phyloP scores from a whole-genome alignment of 2,797 vertebrate species.

The Anabas testudineus region DNA sequence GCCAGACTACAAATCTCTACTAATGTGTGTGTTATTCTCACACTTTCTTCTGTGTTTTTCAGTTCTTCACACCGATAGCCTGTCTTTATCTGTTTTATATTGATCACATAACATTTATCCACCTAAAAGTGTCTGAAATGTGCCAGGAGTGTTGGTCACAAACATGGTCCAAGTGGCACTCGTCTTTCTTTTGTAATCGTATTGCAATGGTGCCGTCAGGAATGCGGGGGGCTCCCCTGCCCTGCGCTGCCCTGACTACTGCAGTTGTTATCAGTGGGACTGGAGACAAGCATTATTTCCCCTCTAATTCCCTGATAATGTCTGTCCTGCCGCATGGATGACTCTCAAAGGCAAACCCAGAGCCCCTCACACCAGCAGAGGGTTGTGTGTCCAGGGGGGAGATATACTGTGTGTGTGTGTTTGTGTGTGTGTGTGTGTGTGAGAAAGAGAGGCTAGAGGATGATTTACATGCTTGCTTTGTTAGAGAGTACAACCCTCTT shows the following conservation, averaged over 20 bases:
- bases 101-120: constrained; percentile 9
- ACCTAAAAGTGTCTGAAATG: constrained; percentile 3
- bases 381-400: constrained; percentile 62
- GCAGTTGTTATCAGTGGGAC: constrained; percentile 76
- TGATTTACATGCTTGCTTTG: constrained; percentile 76
- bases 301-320: constrained; percentile 84
- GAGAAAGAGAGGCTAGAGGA: constrained; percentile 65
- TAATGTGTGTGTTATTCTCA: constrained; percentile 11
- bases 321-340: constrained; percentile 84
- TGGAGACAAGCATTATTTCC: constrained; percentile 82
- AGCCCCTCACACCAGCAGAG: constrained; percentile 72
- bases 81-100: background rate
- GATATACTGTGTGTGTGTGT: constrained; percentile 45
- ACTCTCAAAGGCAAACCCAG: constrained; percentile 78
- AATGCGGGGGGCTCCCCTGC: constrained; percentile 59
- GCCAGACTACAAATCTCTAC: constrained; percentile 9
- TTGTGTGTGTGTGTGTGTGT: constrained; percentile 42
- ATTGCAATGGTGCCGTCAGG: constrained; percentile 43
- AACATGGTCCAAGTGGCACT: constrained; percentile 2
- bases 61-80: constrained; percentile 5
- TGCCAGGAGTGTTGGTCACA: background rate
- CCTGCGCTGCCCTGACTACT: constrained; percentile 54
- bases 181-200: constrained; percentile 11
- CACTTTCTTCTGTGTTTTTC: background rate
- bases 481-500: constrained; percentile 64